Evolutionary conservation across 2,888 invertebrate species (phyloP).

Genomic region (Drosophila putrida): DNA sequence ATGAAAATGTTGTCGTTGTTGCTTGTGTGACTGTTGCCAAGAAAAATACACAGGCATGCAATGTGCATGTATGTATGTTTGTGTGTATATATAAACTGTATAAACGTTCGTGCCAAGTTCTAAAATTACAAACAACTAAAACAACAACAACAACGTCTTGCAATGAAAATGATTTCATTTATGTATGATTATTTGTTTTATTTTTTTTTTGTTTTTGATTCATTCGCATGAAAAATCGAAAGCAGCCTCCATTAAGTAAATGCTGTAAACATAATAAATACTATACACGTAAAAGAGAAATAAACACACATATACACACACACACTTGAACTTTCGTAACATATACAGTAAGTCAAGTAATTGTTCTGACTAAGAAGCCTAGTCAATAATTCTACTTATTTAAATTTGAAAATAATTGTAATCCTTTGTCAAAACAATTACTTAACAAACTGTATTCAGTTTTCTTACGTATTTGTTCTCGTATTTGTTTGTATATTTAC

Average conservation of each 20-base stretch:
- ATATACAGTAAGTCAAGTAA: background rate
- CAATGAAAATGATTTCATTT: conserved; percentile 55
- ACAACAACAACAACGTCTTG: conserved; percentile 28
- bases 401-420: background rate
- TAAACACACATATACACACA: background rate
- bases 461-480: conserved; percentile 9
- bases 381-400: too few relatives aligned
- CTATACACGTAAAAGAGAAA: too few relatives aligned
- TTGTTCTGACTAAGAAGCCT: too few relatives aligned
- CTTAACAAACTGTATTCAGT: background rate
- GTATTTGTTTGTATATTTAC: background rate
- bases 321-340: background rate
- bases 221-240: conserved; percentile 64
- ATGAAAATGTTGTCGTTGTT: conserved; percentile 47
- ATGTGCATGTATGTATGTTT: background rate
- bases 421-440: background rate
- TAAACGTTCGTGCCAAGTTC: conserved; percentile 71
- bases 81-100: conserved; percentile 34
- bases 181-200: conserved; percentile 12
- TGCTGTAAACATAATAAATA: conserved; percentile 23
- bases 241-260: conserved; percentile 37
- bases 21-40: conserved; percentile 25
- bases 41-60: conserved; percentile 9
- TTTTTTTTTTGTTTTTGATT: conserved; percentile 32
- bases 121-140: conserved; percentile 67